These are phyloP conservation scores for Guaruba guarouba DNA, from an alignment of 2,113 vertebrate genomes.

Conservation along the genomic window DNA sequence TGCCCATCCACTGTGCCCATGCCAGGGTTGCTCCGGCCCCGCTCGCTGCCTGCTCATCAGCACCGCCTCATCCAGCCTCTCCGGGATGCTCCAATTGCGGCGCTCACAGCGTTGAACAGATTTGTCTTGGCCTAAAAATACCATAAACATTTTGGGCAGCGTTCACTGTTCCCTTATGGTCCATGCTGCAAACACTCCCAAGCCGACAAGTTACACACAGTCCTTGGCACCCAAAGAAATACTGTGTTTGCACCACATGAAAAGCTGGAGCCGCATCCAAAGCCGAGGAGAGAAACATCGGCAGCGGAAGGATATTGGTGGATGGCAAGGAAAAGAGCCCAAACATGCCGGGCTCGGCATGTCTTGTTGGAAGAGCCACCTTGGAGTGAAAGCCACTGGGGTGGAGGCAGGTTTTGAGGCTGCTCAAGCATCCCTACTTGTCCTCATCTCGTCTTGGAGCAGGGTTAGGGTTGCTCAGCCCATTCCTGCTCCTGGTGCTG, in stretches of 20 bases:
- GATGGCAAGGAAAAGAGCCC: neutral
- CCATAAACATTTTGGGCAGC: conserved; percentile 53
- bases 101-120: neutral
- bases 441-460: neutral
- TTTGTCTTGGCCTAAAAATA: conserved; percentile 57
- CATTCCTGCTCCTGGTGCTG: neutral
- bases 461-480: neutral
- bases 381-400: neutral
- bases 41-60: neutral
- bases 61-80: neutral
- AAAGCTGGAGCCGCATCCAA: conserved; percentile 13
- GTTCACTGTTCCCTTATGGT: conserved; percentile 41
- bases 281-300: neutral
- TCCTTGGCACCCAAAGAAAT: conserved; percentile 46
- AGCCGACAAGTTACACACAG: conserved; percentile 31
- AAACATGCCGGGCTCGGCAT: neutral
- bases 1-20: accelerated
- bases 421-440: neutral
- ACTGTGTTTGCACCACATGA: conserved; percentile 38
- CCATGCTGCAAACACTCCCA: conserved; percentile 43
- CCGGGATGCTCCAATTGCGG: neutral
- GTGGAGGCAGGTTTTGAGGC: neutral
- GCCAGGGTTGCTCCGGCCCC: accelerated
- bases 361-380: neutral
- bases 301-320: conserved; percentile 2